Evolutionary conservation across 2,888 invertebrate species (phyloP).

Genomic region (Pyralis farinalis): DNA sequence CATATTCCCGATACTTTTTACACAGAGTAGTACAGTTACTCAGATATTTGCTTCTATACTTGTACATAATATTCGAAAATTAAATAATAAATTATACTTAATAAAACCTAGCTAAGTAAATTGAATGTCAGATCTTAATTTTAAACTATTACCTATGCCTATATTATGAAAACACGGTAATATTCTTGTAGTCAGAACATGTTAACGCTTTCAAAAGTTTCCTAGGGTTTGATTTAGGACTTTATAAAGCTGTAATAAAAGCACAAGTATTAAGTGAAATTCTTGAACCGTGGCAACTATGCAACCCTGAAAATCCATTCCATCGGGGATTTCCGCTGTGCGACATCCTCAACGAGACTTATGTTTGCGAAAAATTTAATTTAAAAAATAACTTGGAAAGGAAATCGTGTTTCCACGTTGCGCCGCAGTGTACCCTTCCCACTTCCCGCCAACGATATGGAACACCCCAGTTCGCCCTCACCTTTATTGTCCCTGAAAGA

Average conservation of each 20-base stretch:
- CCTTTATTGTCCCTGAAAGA: not conserved
- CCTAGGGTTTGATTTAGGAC: constrained; percentile 7
- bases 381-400: constrained; percentile 43
- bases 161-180: too few relatives aligned
- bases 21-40: too few relatives aligned
- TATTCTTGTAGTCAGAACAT: constrained; percentile 7
- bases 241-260: constrained; percentile 14
- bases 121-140: too few relatives aligned
- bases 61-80: too few relatives aligned
- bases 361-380: constrained; percentile 49
- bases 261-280: constrained; percentile 36
- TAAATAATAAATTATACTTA: too few relatives aligned
- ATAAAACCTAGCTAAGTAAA: too few relatives aligned
- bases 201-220: constrained; percentile 9
- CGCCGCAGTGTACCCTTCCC: constrained; percentile 4
- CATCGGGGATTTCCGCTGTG: constrained; percentile 28
- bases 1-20: too few relatives aligned
- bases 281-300: constrained; percentile 24
- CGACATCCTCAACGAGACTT: constrained; percentile 31
- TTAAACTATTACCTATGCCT: too few relatives aligned
- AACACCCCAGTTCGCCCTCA: not conserved
- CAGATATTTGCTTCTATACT: too few relatives aligned
- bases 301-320: constrained; percentile 32
- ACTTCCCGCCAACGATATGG: not conserved
- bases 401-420: constrained; percentile 18